phyloP scores from a whole-genome alignment of 2,888 invertebrate genomes.

The Folsomia candida region DNA sequence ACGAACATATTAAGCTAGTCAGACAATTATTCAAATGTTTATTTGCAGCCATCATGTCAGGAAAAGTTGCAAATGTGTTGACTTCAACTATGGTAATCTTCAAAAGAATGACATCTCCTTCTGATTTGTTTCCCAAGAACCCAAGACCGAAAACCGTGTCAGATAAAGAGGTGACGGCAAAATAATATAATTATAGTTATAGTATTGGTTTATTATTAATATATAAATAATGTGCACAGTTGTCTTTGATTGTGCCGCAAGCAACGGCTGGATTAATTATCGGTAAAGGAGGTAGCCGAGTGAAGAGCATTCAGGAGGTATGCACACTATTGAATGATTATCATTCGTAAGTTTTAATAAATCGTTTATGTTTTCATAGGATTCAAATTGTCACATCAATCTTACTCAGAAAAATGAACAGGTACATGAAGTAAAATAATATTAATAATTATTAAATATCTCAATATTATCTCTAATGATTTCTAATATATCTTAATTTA shows the following conservation, averaged over 20 bases:
- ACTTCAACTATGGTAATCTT: conserved; percentile 50
- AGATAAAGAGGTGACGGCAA: conserved; percentile 46
- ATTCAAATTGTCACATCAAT: conserved; percentile 50
- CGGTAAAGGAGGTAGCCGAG: conserved; percentile 49
- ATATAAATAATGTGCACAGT: conserved; percentile 24
- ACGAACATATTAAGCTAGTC: background rate
- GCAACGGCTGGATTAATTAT: conserved; percentile 50
- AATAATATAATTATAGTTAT: background rate
- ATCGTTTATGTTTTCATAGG: no score
- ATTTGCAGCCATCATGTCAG: conserved; percentile 47
- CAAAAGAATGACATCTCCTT: conserved; percentile 50
- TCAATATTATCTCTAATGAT: no score
- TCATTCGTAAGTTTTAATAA: no score
- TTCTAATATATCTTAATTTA: no score
- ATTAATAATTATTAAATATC: no score
- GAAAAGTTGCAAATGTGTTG: conserved; percentile 45
- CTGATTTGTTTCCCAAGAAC: conserved; percentile 49
- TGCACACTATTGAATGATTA: no score
- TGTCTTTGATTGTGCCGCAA: conserved; percentile 50
- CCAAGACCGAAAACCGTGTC: conserved; percentile 49
- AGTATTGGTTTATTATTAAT: conserved; percentile 6
- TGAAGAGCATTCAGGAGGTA: conserved; percentile 50
- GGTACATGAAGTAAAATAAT: no score
- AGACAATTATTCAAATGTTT: background rate
- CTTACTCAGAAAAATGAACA: conserved; percentile 50